phyloP scores from a whole-genome alignment of 2,797 vertebrate species.

The Momotus momota region DNA sequence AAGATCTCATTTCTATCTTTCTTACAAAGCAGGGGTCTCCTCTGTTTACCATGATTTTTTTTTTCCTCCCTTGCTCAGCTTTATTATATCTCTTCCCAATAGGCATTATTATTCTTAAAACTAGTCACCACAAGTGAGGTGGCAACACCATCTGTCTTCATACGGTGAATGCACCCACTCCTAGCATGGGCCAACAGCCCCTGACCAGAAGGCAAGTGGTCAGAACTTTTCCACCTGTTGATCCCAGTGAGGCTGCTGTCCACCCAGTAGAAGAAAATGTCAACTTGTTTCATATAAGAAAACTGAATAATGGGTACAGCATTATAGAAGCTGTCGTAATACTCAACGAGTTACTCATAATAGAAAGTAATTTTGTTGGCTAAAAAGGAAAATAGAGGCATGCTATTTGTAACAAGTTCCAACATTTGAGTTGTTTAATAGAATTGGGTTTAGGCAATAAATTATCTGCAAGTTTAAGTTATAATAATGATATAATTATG shows the following conservation, averaged over 20 bases:
- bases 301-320: not conserved
- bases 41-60: not conserved
- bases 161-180: not conserved
- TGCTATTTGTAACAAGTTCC: not conserved
- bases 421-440: not conserved
- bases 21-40: accelerated
- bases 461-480: constrained; percentile 33
- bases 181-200: not conserved
- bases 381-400: not conserved
- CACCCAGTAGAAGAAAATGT: not conserved
- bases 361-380: not conserved
- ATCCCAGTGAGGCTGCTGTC: not conserved
- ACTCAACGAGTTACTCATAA: not conserved
- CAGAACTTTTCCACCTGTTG: not conserved
- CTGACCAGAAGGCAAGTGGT: not conserved
- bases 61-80: not conserved
- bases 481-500: constrained; percentile 46
- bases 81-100: not conserved
- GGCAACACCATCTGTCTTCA: not conserved
- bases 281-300: not conserved
- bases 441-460: not conserved
- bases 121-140: not conserved
- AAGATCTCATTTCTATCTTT: not conserved
- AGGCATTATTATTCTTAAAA: not conserved
- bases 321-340: not conserved